These are phyloP conservation scores for Hymenopus coronatus DNA, from an alignment of 2,888 invertebrate genomes.

Conservation along the genomic window DNA sequence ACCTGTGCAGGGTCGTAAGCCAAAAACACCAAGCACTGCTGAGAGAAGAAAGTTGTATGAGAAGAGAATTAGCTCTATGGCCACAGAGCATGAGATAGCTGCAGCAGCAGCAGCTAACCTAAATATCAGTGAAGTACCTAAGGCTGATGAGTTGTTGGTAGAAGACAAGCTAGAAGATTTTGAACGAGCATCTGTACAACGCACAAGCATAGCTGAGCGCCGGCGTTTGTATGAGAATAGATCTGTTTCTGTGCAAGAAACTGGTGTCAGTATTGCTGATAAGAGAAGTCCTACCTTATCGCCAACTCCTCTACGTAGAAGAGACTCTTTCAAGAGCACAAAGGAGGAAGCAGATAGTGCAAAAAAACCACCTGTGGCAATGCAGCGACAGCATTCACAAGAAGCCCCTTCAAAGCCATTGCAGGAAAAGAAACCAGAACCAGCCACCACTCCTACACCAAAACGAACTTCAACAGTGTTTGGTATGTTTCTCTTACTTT, in stretches of 20 bases:
- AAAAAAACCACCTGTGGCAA: slow-evolving; percentile 40
- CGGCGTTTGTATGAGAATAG: slow-evolving; percentile 74
- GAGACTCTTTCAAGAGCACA: slow-evolving; percentile 26
- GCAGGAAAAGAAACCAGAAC: slow-evolving; percentile 48
- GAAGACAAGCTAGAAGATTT: slow-evolving; percentile 33
- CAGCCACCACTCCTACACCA: slow-evolving; percentile 58
- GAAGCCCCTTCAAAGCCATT: slow-evolving; percentile 43
- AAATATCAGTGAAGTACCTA: not conserved
- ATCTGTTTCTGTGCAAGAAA: slow-evolving; percentile 63
- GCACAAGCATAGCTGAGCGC: slow-evolving; percentile 68
- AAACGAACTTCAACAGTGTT: slow-evolving; percentile 85
- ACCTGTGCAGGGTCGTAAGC: slow-evolving; percentile 42
- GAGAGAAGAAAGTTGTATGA: slow-evolving; percentile 76
- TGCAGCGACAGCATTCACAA: slow-evolving; percentile 52
- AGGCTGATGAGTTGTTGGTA: not conserved
- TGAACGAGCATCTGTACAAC: slow-evolving; percentile 32
- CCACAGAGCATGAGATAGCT: slow-evolving; percentile 13
- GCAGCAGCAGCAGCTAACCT: slow-evolving; percentile 19
- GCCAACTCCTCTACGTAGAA: slow-evolving; percentile 63
- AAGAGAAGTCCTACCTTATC: slow-evolving; percentile 46
- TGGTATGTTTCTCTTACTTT: slow-evolving; percentile 50
- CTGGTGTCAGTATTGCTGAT: slow-evolving; percentile 21
- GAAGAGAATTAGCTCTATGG: slow-evolving; percentile 24
- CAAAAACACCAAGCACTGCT: slow-evolving; percentile 74
- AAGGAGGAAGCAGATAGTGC: slow-evolving; percentile 43